Conservation (phyloP, 1,140 invertebrate genomes). For the Panulirus ornatus region DNA sequence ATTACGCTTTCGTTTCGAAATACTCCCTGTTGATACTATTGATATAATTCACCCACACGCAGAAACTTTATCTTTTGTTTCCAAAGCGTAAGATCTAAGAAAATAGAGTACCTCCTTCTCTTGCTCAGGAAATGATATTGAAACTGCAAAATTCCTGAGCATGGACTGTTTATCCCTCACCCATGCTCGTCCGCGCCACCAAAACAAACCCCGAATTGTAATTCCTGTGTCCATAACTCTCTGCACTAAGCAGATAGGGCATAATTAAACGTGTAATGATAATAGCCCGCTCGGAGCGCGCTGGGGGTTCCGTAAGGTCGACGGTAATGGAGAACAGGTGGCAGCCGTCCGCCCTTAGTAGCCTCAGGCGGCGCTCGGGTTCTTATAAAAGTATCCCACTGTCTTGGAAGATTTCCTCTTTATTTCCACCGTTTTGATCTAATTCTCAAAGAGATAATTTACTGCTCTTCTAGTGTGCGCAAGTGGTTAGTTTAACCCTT, state of each 20-base stretch:
- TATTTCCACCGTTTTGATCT: too few relatives aligned
- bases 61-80: too few relatives aligned
- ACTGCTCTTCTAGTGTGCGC: too few relatives aligned
- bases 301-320: background rate
- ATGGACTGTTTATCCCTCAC: background rate
- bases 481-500: too few relatives aligned
- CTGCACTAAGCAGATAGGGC: background rate
- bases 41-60: too few relatives aligned
- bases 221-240: background rate
- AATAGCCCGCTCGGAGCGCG: background rate
- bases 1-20: too few relatives aligned
- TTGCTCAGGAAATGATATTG: too few relatives aligned
- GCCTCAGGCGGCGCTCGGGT: background rate
- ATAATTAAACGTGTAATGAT: conserved; percentile 4
- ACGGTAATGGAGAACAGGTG: background rate
- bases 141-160: background rate
- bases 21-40: too few relatives aligned
- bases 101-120: too few relatives aligned
- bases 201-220: background rate
- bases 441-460: too few relatives aligned
- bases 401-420: background rate
- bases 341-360: background rate
- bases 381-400: background rate
- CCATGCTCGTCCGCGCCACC: background rate
- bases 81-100: too few relatives aligned